Evolutionary conservation across 1,140 invertebrate genomes (phyloP).

Genomic region (Cylas formicarius): DNA sequence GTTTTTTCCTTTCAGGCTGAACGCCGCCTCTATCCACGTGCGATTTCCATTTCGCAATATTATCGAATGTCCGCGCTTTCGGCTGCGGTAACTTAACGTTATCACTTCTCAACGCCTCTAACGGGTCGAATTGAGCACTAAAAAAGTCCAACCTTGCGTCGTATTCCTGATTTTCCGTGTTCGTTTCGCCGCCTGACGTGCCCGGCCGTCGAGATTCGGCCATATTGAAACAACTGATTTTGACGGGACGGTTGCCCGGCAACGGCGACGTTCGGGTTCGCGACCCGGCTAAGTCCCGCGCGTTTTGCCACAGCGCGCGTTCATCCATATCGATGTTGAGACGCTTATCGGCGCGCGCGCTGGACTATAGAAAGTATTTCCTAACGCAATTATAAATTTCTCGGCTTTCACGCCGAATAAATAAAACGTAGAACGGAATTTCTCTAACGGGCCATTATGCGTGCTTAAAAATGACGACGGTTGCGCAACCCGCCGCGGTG

Average conservation of each 20-base stretch:
- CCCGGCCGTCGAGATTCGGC: slow-evolving; percentile 12
- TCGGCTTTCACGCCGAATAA: too few species aligned
- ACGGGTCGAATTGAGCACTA: slow-evolving; percentile 59
- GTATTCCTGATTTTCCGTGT: slow-evolving; percentile 39
- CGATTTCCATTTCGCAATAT: slow-evolving; percentile 51
- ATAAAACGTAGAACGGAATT: too few species aligned
- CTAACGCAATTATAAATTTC: too few species aligned
- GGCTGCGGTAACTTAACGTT: slow-evolving; percentile 47
- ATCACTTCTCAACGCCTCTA: slow-evolving; percentile 55
- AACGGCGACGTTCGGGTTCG: slow-evolving; percentile 5
- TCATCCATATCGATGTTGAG: too few species aligned
- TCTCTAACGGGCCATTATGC: too few species aligned
- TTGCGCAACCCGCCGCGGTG: too few species aligned
- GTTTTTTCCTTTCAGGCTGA: slow-evolving; percentile 12
- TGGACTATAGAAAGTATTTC: too few species aligned
- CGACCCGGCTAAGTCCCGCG: slow-evolving; percentile 7
- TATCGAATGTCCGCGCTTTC: slow-evolving; percentile 54
- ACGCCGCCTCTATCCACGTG: slow-evolving; percentile 18
- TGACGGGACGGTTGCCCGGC: slow-evolving; percentile 1
- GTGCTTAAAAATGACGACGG: too few species aligned
- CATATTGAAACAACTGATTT: slow-evolving; percentile 16
- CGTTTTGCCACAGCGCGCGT: slow-evolving; percentile 6
- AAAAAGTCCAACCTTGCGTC: slow-evolving; percentile 56
- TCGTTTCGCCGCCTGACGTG: not conserved
- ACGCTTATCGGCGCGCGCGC: too few species aligned